phyloP scores from a whole-genome alignment of 2,797 vertebrate genomes.

The Acanthiza pusilla region DNA sequence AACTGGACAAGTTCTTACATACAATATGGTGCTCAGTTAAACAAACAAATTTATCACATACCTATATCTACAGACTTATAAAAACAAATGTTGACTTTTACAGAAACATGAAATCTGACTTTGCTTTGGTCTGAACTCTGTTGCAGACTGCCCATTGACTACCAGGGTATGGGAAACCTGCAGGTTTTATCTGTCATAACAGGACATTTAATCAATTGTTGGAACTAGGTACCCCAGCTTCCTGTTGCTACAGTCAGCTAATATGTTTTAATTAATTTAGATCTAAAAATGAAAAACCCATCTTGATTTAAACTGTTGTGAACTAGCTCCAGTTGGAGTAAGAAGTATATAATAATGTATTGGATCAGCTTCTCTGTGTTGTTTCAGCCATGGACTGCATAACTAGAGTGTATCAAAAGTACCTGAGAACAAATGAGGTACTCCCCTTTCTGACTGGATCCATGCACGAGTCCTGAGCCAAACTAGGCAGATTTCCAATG shows the following conservation, averaged over 20 bases:
- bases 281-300: background rate
- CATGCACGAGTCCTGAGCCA: rapidly evolving
- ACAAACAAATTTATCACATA: background rate
- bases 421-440: background rate
- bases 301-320: background rate
- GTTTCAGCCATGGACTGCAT: background rate
- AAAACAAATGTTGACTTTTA: background rate
- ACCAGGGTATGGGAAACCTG: background rate
- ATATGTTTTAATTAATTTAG: background rate
- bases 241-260: background rate
- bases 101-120: background rate
- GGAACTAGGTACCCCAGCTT: background rate
- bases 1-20: background rate
- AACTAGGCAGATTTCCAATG: background rate
- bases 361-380: background rate
- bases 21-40: background rate
- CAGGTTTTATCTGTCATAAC: background rate
- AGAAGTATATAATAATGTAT: background rate
- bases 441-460: background rate
- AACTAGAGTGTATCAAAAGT: background rate
- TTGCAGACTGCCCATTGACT: background rate
- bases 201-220: background rate
- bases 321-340: background rate
- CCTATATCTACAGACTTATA: background rate
- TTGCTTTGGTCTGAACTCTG: background rate